A percentile compares a stretch with the other conserved stretches of the same genome.
phyloP scores from a whole-genome alignment of 2,888 invertebrate species.

The Torymus tubicola region DNA sequence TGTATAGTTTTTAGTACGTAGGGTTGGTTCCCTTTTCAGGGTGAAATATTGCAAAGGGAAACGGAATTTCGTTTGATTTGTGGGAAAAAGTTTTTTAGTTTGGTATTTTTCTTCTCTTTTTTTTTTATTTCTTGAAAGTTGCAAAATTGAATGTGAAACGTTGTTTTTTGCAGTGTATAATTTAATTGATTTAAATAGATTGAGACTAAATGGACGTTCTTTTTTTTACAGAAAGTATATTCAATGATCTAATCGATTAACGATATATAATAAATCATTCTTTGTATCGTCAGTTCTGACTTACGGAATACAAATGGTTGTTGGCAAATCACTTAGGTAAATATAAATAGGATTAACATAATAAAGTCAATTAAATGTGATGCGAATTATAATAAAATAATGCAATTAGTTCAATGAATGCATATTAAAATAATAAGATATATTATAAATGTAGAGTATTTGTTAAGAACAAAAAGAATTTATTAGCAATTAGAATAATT shows the following conservation, averaged over 20 bases:
- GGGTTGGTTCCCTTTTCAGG: too few species aligned
- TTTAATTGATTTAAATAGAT: too few species aligned
- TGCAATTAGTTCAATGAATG: constrained; percentile 24
- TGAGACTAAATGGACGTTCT: too few species aligned
- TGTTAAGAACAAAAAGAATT: constrained; percentile 6
- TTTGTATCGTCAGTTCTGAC: not conserved
- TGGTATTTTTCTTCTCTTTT: too few species aligned
- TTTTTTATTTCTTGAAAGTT: too few species aligned
- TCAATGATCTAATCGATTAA: not conserved
- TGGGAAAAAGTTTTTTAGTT: too few species aligned
- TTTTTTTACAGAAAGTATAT: not conserved
- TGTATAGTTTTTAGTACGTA: too few species aligned
- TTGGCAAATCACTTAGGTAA: constrained; percentile 21
- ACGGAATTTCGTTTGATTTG: too few species aligned
- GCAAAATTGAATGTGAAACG: too few species aligned
- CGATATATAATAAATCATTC: not conserved
- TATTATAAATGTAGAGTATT: constrained; percentile 18
- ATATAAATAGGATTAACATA: constrained; percentile 25
- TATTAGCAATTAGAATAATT: constrained; percentile 15
- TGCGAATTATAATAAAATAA: constrained; percentile 20
- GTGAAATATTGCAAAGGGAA: too few species aligned
- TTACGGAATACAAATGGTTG: not conserved
- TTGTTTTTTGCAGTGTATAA: too few species aligned
- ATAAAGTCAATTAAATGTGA: not conserved
- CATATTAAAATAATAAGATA: constrained; percentile 10